phyloP scores from a whole-genome alignment of 2,888 invertebrate genomes.

The Mesorhabditis spiculigera region DNA sequence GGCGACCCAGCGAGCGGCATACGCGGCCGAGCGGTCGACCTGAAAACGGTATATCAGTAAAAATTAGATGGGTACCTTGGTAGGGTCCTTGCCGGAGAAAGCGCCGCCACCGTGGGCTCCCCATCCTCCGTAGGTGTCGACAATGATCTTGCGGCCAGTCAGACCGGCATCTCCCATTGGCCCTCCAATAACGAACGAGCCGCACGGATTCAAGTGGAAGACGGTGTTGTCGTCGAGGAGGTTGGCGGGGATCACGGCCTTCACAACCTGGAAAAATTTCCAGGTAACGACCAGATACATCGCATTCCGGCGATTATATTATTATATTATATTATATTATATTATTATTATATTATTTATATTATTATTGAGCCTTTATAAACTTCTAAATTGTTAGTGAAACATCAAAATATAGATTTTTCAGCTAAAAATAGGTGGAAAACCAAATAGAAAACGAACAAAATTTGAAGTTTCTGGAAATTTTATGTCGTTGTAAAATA shows the following conservation, averaged over 20 bases:
- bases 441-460: no score
- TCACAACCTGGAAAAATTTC: slow-evolving; percentile 54
- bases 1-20: slow-evolving; percentile 98
- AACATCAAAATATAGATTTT: no score
- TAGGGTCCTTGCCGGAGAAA: slow-evolving; percentile 93
- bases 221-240: slow-evolving; percentile 87
- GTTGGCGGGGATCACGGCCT: slow-evolving; percentile 83
- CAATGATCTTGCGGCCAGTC: slow-evolving; percentile 97
- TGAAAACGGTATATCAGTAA: not conserved
- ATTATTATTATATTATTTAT: no score
- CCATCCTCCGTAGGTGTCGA: slow-evolving; percentile 99
- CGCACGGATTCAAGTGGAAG: slow-evolving; percentile 94
- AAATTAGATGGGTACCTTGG: slow-evolving; percentile 64
- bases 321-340: no score
- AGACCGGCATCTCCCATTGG: slow-evolving; percentile 65
- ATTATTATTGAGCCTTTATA: no score
- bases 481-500: no score
- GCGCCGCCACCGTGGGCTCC: slow-evolving; percentile 99
- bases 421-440: no score
- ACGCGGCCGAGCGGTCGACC: slow-evolving; percentile 91
- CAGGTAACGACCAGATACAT: not conserved
- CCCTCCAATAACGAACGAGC: slow-evolving; percentile 90
- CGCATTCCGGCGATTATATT: no score
- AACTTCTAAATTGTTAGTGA: no score
- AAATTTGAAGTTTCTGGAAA: no score